Evolutionary conservation across 2,797 vertebrate genomes (phyloP), one percentile per base, ranked within the genome.

Genomic region (Sebastes minor): DNA sequence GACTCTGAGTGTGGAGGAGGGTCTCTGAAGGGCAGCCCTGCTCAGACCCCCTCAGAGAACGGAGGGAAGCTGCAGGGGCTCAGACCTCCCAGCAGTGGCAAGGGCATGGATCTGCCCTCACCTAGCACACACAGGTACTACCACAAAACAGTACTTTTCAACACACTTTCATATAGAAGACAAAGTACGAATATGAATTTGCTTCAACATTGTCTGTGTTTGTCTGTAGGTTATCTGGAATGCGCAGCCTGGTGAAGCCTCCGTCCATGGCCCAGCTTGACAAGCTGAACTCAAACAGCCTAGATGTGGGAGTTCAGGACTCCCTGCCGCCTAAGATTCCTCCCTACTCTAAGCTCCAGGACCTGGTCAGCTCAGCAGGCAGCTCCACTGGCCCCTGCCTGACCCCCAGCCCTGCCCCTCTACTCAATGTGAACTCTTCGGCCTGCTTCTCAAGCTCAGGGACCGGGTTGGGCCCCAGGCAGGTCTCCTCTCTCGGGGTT

Each of bases 361-460:
- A 98, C 25, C 90, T 97, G 65, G 59, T 94, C 0, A 77, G 93
- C 5, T 94, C 95, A 23, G 76, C 80, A 4, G 82, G 95, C 0
- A 82, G 30, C 81, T 81, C 90, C 27, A 18, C 80, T 0, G 71
- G 84, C 55, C 90, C 97, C 12, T 96, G 97, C 90, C 96, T 99
- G 88, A 97, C 96, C 59, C 97, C 98, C 25, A 99, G 97, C 80
- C 98, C 98, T 1, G 97, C 98, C 38, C 98, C 98, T 22, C 90
- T 98, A 77, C 97, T 99, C 82, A 98, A 97, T 70, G 97, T 99
- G 86, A 99, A 98, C 95, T 97, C 97, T 0, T 97, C 97, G 12
- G 95, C 95, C 90, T 98, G 98, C 92, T 99, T 98, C 94, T 96
- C 97, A 8, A 73, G 81, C 53, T 95, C 97, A 30, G 96, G 94